Evolutionary conservation across 2,113 vertebrate genomes (phyloP), one percentile per base, ranked within the genome.

Genomic region (Leptobrachium leishanense): DNA sequence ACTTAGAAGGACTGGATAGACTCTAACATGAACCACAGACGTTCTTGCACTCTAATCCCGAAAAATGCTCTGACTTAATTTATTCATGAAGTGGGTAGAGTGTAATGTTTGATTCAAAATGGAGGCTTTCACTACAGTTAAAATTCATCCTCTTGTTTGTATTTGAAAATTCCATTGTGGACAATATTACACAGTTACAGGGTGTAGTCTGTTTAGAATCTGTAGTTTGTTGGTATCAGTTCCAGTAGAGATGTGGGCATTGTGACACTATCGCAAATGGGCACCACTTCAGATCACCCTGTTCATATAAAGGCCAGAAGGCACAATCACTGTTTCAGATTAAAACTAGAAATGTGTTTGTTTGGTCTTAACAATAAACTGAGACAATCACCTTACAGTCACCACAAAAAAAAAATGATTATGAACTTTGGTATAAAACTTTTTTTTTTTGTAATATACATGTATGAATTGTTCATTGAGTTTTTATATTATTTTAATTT

Each of bases 321-420:
- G 94, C 95, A 92, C 92, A 91, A 90, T 93, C 95, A 95, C 94
- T 92, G 90, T 95, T 94, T 95, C 92, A 91, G 89, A 93, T 94
- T 91, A 92, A 94, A 93, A 91, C 91, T 92, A 94, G 94, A 93
- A 94, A 92, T 93, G 92, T 95, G 95, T 97, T 98, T 97, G 90
- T 95, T 95, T 94, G 93, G 94, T 94, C 97, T 91, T 96, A 96
- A 74, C 65, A 81, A 81, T 81, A 98, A 95, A 97, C 96, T 96
- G 96, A 96, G 98, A 99, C 98, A 99, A 99, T 99, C 98, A 99
- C 96, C 94, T 97, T 95, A 94, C 92, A 82, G 95, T 99, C 98
- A 95, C 94, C 94, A 90, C 89, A 94, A 88, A 91, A 89, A 93
- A 94, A 94, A 89, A 87, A 90, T 89, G 90, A 93, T 94, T 92